Evolutionary conservation across 2,888 invertebrate genomes (phyloP).

Genomic region (Doris montereyensis): DNA sequence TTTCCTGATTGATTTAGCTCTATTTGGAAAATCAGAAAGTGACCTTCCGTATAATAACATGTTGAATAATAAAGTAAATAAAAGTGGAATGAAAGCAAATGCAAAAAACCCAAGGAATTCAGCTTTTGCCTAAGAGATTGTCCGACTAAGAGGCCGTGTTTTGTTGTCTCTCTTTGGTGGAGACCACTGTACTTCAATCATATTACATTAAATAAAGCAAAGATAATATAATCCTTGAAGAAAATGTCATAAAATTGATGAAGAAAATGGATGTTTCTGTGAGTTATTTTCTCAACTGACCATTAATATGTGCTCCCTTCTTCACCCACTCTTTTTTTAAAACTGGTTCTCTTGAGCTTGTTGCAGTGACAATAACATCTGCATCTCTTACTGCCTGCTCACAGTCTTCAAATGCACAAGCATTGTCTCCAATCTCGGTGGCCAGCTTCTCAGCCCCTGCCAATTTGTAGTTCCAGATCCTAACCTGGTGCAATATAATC

Average conservation of each 20-base stretch:
- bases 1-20: no score
- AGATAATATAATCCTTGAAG: no score
- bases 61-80: no score
- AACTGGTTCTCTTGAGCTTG: slow-evolving; percentile 75
- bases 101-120: no score
- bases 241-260: no score
- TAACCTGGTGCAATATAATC: slow-evolving; percentile 62
- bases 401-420: slow-evolving; percentile 66
- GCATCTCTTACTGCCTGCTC: slow-evolving; percentile 76
- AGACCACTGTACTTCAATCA: no score
- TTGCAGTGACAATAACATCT: slow-evolving; percentile 79
- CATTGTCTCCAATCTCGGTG: slow-evolving; percentile 62
- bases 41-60: no score
- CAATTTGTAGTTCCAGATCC: slow-evolving; percentile 77
- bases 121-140: no score
- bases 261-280: background rate
- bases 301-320: slow-evolving; percentile 78
- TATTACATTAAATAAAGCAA: no score
- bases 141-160: background rate
- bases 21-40: no score
- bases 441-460: slow-evolving; percentile 69
- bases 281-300: slow-evolving; percentile 71
- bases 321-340: slow-evolving; percentile 76
- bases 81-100: no score
- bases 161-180: no score